Percentiles rank a stretch among this genome's conserved stretches.
phyloP scores from a whole-genome alignment of 2,888 invertebrate species.

The Onthophagus sagittarius region DNA sequence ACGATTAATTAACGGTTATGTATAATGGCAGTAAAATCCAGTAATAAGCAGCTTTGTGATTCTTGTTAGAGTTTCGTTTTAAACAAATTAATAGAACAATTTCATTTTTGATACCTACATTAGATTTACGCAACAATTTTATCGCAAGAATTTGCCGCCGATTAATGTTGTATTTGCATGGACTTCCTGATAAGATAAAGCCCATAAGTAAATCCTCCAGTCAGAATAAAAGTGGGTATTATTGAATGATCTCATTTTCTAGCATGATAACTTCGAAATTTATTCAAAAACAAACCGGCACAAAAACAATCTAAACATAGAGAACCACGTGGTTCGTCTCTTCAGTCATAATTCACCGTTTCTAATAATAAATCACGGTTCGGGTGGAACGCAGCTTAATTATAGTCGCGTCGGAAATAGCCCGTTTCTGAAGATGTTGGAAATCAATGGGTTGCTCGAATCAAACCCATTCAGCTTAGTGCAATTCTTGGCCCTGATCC shows the following conservation, averaged over 20 bases:
- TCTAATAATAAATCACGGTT: neutral
- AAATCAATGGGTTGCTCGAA: no score
- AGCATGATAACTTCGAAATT: no score
- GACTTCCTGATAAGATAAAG: neutral
- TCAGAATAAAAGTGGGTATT: neutral
- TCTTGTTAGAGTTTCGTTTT: no score
- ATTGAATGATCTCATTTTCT: neutral
- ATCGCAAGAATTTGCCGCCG: neutral
- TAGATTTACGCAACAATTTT: neutral
- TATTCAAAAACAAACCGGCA: no score
- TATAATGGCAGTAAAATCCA: neutral
- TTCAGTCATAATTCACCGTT: neutral
- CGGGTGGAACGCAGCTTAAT: neutral
- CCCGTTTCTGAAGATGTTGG: neutral
- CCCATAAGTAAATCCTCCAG: neutral
- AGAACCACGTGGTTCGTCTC: neutral
- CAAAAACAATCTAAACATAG: neutral
- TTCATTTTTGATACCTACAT: neutral
- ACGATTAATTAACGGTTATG: neutral
- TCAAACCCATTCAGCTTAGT: no score
- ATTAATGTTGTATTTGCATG: neutral
- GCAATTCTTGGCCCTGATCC: no score
- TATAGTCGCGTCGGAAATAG: neutral
- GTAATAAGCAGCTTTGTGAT: no score
- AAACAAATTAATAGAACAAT: no score